Base-by-base conservation (phyloP, 2,113 vertebrate species). In the Coracopsis vasa region DNA sequence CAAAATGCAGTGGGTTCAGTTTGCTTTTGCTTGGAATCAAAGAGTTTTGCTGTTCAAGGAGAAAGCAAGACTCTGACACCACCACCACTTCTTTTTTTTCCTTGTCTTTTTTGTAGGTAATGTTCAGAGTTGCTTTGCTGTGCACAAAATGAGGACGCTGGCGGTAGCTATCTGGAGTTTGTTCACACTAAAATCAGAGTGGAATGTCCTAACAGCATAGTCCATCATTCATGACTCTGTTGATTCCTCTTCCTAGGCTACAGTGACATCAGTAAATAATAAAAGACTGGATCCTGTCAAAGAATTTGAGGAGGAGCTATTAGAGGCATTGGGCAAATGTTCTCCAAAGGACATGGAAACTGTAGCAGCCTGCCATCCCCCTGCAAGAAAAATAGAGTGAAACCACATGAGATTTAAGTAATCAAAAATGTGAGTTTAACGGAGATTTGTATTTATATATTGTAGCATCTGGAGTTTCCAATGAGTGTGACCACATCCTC, bases 161-260 rank as follows among this genome's bases (percentile, higher is more conserved):
- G 27, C 19, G 39, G 44, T 37, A 48, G 50, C 47, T 93, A 89
- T 77, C 61, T 86, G 47, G 74, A 42, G 65, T 72, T 92, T 94
- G 58, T 94, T 95, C 90, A 74, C 88, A 78, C 60, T 82, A 94
- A 90, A 42, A 74, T 47, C 54, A 27, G 56, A 84, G 44, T 75
- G 86, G 91, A 86, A 51, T 28, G 44, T 91, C 84, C 84, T 90
- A 77, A 82, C 79, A 74, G 42, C 71, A 39, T 11, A 69, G 37
- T 45, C 72, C 56, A 39, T 97, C 94, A 97, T 96, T 97, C 84
- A 92, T 29, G 12, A 72, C 67, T 48, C 44, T 92, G 85, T 95
- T 97, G 90, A 91, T 94, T 94, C 95, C 83, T 97, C 96, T 97
- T 97, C 93, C 93, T 90, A 94, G 96, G 92, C 86, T 97, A 95